Percentiles rank a stretch among this genome's conserved stretches.
Evolutionary conservation across 2,113 vertebrate genomes (phyloP).

Genomic region (Platysteira castanea): DNA sequence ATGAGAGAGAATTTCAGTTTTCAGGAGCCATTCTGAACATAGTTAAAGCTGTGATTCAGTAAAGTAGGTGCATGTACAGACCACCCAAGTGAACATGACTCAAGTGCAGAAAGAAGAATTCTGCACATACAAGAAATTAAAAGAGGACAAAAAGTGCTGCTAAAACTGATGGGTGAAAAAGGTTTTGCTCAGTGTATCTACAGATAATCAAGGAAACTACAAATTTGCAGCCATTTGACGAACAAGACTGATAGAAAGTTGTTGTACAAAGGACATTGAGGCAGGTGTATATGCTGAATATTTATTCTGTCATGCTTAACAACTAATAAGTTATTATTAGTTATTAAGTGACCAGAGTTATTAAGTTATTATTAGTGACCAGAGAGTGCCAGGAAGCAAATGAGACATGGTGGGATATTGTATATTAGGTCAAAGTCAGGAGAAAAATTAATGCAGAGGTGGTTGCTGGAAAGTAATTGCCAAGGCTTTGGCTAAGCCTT

Average conservation of each 20-base stretch:
- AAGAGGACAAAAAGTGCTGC: neutral
- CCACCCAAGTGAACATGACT: neutral
- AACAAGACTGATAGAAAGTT: neutral
- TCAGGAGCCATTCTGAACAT: neutral
- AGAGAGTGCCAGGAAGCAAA: neutral
- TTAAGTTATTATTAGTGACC: no score
- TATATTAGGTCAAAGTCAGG: neutral
- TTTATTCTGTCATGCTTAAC: neutral
- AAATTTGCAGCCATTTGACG: neutral
- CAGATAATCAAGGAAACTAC: neutral
- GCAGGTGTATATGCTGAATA: neutral
- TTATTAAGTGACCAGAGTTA: no score
- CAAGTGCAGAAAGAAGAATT: neutral
- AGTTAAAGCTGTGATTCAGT: neutral
- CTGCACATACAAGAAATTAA: neutral
- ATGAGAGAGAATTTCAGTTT: neutral
- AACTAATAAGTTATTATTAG: neutral
- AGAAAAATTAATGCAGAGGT: neutral
- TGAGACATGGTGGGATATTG: neutral
- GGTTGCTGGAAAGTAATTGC: neutral
- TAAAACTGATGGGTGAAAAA: neutral
- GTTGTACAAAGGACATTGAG: neutral
- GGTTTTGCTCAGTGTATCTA: neutral
- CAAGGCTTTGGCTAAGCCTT: neutral
- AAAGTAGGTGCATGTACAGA: neutral